Percentiles rank a stretch among this genome's conserved stretches.
phyloP scores from a whole-genome alignment of 2,113 vertebrate genomes.

The Tachysurus fulvidraco region DNA sequence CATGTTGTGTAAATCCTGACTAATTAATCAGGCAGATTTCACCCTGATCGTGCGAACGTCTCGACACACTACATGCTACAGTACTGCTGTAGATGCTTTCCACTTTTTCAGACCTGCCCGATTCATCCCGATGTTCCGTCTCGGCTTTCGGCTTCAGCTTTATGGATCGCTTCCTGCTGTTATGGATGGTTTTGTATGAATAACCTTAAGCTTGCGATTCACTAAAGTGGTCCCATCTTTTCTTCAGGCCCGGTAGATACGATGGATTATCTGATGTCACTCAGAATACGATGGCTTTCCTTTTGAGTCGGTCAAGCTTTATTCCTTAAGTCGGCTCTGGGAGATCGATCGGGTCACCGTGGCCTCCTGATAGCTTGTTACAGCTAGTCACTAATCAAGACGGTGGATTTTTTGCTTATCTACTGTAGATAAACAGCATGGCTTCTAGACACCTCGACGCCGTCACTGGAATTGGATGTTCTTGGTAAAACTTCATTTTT shows the following conservation, averaged over 20 bases:
- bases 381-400: neutral
- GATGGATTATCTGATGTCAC: neutral
- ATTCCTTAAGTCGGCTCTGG: neutral
- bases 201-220: neutral
- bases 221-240: neutral
- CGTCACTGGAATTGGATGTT: neutral
- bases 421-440: too few species aligned
- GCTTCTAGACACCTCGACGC: neutral
- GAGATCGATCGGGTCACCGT: neutral
- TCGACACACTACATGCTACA: neutral
- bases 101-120: neutral
- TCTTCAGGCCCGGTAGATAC: neutral
- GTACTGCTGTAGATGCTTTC: neutral
- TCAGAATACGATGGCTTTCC: neutral
- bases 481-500: neutral
- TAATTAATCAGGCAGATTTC: neutral
- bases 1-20: neutral
- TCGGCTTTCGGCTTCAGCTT: neutral
- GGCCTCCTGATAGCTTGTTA: neutral
- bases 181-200: neutral
- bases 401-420: too few species aligned
- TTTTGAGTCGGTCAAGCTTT: too few species aligned
- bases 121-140: neutral
- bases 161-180: neutral
- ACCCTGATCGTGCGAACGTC: neutral